Evolutionary conservation across 1,140 invertebrate species (phyloP).

Genomic region (Pseudomyrmex flavicornis): DNA sequence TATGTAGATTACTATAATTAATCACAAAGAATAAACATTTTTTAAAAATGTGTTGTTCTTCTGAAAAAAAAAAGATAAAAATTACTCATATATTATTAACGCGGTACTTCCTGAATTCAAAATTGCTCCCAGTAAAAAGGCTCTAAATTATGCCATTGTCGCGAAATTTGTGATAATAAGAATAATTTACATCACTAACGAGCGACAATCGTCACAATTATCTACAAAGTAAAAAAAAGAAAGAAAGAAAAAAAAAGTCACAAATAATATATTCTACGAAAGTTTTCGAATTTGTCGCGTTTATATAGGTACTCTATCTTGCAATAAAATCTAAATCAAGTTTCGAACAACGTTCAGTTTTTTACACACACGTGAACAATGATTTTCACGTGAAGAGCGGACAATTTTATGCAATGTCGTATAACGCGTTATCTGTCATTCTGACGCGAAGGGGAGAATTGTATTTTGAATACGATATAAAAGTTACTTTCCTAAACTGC

Average conservation of each 20-base stretch:
- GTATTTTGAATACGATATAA: slow-evolving; percentile 2
- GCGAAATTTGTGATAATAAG: background rate
- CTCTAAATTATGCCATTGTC: background rate
- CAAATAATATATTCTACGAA: background rate
- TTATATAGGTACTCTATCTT: too few species aligned
- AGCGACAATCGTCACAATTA: background rate
- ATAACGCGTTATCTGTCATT: background rate
- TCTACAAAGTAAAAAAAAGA: background rate
- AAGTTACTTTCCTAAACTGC: slow-evolving; percentile 11
- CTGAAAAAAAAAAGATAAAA: background rate
- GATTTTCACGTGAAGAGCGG: too few species aligned
- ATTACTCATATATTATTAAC: too few species aligned
- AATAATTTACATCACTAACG: slow-evolving; percentile 9
- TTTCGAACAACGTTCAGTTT: too few species aligned
- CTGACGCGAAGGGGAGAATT: background rate
- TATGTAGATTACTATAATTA: background rate
- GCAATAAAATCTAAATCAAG: too few species aligned
- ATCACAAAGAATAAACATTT: background rate
- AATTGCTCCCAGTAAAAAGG: background rate
- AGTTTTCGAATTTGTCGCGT: too few species aligned
- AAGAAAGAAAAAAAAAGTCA: background rate
- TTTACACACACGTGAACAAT: too few species aligned
- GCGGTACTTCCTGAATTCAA: background rate
- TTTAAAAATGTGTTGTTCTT: slow-evolving; percentile 7
- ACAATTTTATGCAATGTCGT: too few species aligned